Percentiles rank a stretch among this genome's conserved stretches.
These are phyloP conservation scores for Dicyrtomina minuta DNA, from an alignment of 2,888 invertebrate species.

Conservation along the genomic window DNA sequence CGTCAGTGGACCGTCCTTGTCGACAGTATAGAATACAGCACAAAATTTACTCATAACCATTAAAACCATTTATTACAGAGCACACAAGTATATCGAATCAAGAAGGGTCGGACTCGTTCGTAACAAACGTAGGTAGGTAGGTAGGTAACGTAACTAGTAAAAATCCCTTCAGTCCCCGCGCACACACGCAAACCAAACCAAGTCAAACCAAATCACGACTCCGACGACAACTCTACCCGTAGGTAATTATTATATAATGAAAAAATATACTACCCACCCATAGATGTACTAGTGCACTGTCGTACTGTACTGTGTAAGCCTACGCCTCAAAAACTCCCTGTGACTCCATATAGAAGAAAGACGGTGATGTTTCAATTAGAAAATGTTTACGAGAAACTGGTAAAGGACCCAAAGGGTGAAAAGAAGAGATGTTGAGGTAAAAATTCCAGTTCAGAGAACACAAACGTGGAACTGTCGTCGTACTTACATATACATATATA, in stretches of 20 bases:
- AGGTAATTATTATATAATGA: too few species aligned
- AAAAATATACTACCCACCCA: too few species aligned
- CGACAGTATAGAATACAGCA: too few species aligned
- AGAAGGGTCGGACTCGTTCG: not conserved
- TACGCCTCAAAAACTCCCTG: too few species aligned
- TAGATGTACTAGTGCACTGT: not conserved
- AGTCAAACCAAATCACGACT: not conserved
- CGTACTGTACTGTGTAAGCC: too few species aligned
- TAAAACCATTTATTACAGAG: too few species aligned
- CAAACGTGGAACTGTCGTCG: not conserved
- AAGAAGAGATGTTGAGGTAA: slow-evolving; percentile 27
- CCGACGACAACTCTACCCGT: too few species aligned
- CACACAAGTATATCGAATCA: too few species aligned
- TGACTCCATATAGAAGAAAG: too few species aligned
- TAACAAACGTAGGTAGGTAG: too few species aligned
- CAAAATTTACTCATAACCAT: too few species aligned
- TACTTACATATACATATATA: not conserved
- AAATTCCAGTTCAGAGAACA: slow-evolving; percentile 1
- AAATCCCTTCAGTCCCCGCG: not conserved
- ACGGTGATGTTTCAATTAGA: slow-evolving; percentile 29
- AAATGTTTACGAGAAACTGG: slow-evolving; percentile 19
- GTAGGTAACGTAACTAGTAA: not conserved
- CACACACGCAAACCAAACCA: not conserved
- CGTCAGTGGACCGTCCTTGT: too few species aligned
- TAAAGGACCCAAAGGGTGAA: slow-evolving; percentile 23